A percentile compares a stretch with the other conserved stretches of the same genome.
phyloP scores from a whole-genome alignment of 2,113 vertebrate species.

The Alectura lathami region DNA sequence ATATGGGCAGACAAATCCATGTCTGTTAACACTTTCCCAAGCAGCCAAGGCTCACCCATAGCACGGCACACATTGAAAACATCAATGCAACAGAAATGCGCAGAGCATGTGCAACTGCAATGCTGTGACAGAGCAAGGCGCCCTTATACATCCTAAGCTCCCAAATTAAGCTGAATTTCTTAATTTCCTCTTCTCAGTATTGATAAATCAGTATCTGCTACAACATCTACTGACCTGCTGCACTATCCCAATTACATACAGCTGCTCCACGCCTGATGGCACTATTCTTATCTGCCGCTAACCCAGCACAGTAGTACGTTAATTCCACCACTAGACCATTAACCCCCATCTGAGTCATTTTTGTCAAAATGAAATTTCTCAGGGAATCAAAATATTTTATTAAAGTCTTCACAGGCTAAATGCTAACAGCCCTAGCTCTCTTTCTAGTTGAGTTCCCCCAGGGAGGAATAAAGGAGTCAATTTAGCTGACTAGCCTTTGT shows the following conservation, averaged over 20 bases:
- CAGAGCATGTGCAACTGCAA: neutral
- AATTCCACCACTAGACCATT: constrained; percentile 28
- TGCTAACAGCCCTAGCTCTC: constrained; percentile 3
- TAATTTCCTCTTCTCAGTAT: neutral
- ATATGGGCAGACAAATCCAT: neutral
- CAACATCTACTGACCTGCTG: constrained; percentile 17
- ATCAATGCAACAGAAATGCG: neutral
- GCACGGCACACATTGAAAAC: neutral
- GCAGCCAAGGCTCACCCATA: neutral
- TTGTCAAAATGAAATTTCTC: neutral
- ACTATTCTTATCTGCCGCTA: constrained; percentile 20
- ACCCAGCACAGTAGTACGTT: neutral
- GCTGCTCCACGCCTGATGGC: neutral
- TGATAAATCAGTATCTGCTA: constrained; percentile 3
- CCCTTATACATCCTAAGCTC: neutral
- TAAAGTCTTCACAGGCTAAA: constrained; percentile 5
- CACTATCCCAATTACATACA: neutral
- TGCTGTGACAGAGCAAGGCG: neutral
- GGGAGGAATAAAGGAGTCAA: constrained; percentile 31
- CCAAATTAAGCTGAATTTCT: neutral
- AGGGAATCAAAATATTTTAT: constrained; percentile 32
- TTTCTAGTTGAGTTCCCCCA: neutral
- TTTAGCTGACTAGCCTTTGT: constrained; percentile 49
- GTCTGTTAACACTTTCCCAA: neutral
- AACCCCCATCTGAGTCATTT: constrained; percentile 12